Conservation (phyloP, 2,113 vertebrate genomes). For the Bubo blakistoni region DNA sequence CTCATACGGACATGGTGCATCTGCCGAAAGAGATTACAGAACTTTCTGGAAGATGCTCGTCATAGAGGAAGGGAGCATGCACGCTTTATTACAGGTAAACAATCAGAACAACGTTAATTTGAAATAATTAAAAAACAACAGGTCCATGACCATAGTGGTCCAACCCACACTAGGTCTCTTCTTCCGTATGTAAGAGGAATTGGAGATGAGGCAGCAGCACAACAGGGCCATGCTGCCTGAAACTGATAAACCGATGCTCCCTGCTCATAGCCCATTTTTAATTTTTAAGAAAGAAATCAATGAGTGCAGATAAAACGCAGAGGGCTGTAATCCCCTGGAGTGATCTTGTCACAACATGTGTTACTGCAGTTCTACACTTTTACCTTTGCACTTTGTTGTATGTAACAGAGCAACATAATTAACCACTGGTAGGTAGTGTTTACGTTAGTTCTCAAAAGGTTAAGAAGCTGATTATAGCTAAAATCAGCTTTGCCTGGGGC, state of each 20-base stretch:
- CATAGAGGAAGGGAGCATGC: not conserved
- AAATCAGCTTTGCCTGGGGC: constrained; percentile 82
- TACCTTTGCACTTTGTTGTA: constrained; percentile 74
- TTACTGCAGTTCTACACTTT: constrained; percentile 50
- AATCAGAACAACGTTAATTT: not conserved
- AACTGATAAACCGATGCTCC: not conserved
- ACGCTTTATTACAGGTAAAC: not conserved
- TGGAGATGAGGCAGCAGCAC: not conserved
- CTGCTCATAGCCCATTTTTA: not conserved
- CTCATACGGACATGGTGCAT: not conserved
- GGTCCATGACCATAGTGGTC: rapidly evolving
- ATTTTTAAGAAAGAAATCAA: constrained; percentile 24
- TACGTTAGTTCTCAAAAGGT: constrained; percentile 82
- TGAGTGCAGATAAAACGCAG: not conserved
- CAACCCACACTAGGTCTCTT: not conserved
- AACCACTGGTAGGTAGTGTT: constrained; percentile 77
- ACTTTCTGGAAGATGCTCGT: not conserved
- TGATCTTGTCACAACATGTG: constrained; percentile 69
- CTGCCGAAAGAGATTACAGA: not conserved
- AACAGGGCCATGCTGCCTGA: not conserved
- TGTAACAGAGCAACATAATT: constrained; percentile 70
- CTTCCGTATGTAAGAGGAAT: not conserved
- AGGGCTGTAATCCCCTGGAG: constrained; percentile 43
- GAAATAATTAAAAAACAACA: not conserved
- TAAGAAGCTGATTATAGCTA: constrained; percentile 85